Evolutionary conservation across 2,888 invertebrate genomes (phyloP), one percentile per base, ranked within the genome.

Genomic region (Escarpia spicata): DNA sequence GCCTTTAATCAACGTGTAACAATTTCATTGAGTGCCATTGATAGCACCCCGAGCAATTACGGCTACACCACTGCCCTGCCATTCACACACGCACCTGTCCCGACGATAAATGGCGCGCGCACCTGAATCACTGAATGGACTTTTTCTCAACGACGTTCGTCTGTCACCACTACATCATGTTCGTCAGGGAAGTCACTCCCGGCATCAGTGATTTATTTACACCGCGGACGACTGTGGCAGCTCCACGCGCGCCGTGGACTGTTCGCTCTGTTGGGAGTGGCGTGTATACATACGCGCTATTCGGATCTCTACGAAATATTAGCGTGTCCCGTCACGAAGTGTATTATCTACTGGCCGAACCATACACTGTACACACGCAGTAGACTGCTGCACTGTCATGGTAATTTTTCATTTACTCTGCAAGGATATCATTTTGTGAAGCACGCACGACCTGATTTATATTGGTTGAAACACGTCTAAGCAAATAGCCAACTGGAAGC

Each of bases 1-100:
- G 75, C 75, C 75, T 75, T 75, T 75, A 75, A 75, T 75, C 75
- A 75, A 75, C 75, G 75, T 26, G 75, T 75, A 75, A 75, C 75
- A 75, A 75, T 75, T 75, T 75, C 75, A 75, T 75, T 75, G 75
- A 75, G 75, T 75, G 75, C 75, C 75, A 75, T 75, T 75, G 75
- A 75, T 75, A 19, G 75, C 75, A 6, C 75, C 75, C 19, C 6
- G 75, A 26, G 26, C 26, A 75, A n/a, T 75, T 75, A 75, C 75
- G 19, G 75, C 75, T 26, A 37, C 26, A 75, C 19, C n/a, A 6
- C 2, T 26, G 19, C 3, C 75, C 19, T 75, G 75, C 75, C 75
- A 75, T 75, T 75, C 26, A 75, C 75, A 75, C 75, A 15, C 75
- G 26, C 75, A 75, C 75, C 75, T 75, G 75, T 75, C 75, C n/a